phyloP scores from a whole-genome alignment of 2,888 invertebrate genomes.

The Camponotus fellah region DNA sequence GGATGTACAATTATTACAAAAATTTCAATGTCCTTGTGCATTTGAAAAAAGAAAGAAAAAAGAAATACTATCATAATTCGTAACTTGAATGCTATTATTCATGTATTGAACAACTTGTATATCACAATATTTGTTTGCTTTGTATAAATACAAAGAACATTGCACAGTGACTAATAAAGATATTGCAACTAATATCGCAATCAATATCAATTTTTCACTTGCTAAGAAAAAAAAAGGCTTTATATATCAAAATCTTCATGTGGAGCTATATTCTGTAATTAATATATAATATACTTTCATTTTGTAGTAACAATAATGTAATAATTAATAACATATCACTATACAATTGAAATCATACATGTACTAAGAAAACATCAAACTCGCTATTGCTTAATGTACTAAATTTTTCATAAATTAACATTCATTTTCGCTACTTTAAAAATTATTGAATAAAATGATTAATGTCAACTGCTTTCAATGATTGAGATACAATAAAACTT shows the following conservation, averaged over 20 bases:
- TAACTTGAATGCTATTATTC: constrained; percentile 68
- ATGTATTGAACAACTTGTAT: constrained; percentile 67
- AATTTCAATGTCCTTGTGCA: constrained; percentile 69
- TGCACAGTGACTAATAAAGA: constrained; percentile 75
- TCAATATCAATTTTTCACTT: constrained; percentile 61
- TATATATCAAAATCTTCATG: constrained; percentile 7
- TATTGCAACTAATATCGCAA: constrained; percentile 67
- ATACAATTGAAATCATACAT: background rate
- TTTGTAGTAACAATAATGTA: background rate
- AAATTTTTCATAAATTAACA: constrained; percentile 16
- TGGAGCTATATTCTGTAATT: constrained; percentile 15
- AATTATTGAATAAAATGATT: background rate
- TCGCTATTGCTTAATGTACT: background rate
- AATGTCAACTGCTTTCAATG: background rate
- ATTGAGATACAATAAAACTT: background rate
- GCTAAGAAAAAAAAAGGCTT: constrained; percentile 18
- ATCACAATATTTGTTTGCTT: constrained; percentile 71
- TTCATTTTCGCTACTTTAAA: constrained; percentile 2
- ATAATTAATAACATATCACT: background rate
- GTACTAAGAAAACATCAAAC: constrained; percentile 13
- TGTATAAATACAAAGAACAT: constrained; percentile 70
- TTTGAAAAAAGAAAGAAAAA: constrained; percentile 32
- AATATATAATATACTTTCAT: constrained; percentile 5
- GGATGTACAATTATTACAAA: constrained; percentile 62
- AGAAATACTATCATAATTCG: constrained; percentile 69